These are phyloP conservation scores for Amphibalanus amphitrite DNA, from an alignment of 1,140 invertebrate genomes.

Conservation along the genomic window DNA sequence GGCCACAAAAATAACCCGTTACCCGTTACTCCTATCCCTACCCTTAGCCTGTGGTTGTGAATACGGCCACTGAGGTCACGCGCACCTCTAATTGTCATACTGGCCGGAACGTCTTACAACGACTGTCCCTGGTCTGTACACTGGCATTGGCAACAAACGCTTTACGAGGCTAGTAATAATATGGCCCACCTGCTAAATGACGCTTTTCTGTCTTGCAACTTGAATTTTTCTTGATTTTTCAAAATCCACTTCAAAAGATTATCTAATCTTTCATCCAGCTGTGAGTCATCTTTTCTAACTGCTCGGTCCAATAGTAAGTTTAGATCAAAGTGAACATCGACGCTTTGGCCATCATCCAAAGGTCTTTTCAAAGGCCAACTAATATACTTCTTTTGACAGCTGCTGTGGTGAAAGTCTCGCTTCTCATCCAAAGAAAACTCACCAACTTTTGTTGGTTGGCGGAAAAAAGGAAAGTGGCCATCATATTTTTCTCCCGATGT, in stretches of 20 bases:
- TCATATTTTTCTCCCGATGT: neutral
- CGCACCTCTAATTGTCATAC: no score
- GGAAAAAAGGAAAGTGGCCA: conserved; percentile 4
- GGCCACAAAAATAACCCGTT: no score
- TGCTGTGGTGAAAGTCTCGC: conserved; percentile 10
- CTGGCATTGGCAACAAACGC: no score
- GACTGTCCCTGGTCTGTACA: no score
- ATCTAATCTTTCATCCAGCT: neutral
- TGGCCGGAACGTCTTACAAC: no score
- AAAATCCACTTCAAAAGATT: neutral
- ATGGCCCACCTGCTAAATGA: neutral
- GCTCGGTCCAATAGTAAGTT: neutral
- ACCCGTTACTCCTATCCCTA: no score
- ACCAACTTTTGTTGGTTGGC: conserved; percentile 11
- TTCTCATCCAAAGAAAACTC: conserved; percentile 12
- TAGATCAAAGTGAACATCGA: neutral
- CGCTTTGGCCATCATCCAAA: neutral
- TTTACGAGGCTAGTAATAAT: no score
- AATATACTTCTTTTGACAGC: conserved; percentile 9
- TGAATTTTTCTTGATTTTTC: neutral
- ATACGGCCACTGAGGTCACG: no score
- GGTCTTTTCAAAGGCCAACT: neutral
- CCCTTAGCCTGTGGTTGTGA: no score
- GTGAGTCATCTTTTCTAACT: neutral
- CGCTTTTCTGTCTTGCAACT: neutral